A percentile compares a stretch with the other conserved stretches of the same genome.
Conservation (phyloP, 2,113 vertebrate genomes). For the Dipodomys merriami region DNA sequence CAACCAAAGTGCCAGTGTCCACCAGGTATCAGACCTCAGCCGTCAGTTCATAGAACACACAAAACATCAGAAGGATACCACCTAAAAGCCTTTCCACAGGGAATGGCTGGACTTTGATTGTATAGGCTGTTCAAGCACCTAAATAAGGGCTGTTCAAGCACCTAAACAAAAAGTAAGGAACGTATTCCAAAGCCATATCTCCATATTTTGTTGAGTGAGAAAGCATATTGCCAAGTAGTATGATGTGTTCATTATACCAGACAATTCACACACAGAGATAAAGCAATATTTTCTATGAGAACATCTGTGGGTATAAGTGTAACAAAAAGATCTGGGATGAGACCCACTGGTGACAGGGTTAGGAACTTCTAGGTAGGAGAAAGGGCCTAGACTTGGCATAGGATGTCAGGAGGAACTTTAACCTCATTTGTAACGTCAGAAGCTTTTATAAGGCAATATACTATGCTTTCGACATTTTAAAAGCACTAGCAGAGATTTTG, state of each 20-base stretch:
- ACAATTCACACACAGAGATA: background rate
- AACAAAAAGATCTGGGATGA: background rate
- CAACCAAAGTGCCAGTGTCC: background rate
- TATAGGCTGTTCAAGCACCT: background rate
- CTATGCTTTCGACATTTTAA: conserved; percentile 35
- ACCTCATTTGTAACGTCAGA: background rate
- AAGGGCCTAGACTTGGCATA: background rate
- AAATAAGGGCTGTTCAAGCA: background rate
- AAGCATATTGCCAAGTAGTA: background rate
- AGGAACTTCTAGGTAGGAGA: background rate
- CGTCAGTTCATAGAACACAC: background rate
- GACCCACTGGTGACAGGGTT: background rate
- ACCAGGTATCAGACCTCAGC: background rate
- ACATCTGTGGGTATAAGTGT: conserved; percentile 1
- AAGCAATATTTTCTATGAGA: conserved; percentile 5
- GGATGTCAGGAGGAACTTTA: background rate
- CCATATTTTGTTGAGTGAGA: conserved; percentile 35
- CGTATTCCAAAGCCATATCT: background rate
- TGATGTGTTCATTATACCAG: background rate
- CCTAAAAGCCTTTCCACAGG: background rate
- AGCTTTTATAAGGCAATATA: conserved; percentile 39
- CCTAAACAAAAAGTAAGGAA: background rate
- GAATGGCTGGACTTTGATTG: background rate
- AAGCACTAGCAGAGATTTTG: conserved; percentile 55
- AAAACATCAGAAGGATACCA: background rate